Conservation (phyloP, 2,113 vertebrate genomes). For the Bambusicola thoracicus region DNA sequence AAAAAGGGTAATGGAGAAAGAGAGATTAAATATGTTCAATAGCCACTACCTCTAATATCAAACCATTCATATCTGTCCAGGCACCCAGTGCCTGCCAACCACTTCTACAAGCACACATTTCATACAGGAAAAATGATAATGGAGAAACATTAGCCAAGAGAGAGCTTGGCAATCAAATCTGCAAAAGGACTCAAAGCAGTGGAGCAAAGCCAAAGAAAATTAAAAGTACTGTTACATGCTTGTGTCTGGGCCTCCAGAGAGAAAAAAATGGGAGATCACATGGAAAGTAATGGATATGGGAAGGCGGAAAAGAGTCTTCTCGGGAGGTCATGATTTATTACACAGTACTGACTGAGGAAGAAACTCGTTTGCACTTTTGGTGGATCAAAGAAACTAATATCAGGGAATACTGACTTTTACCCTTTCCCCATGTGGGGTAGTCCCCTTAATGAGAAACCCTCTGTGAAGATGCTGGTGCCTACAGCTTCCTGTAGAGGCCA, state of each 20-base stretch:
- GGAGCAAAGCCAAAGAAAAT: not conserved
- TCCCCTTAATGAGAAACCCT: not conserved
- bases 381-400: not conserved
- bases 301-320: not conserved
- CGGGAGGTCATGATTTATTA: not conserved
- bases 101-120: not conserved
- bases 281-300: not conserved
- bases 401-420: not conserved
- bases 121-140: not conserved
- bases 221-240: not conserved
- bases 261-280: not conserved
- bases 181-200: not conserved
- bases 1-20: not conserved
- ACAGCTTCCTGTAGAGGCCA: not conserved
- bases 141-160: not conserved
- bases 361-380: not conserved
- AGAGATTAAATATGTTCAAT: not conserved
- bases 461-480: not conserved
- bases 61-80: not conserved
- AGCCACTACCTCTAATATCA: not conserved
- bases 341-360: not conserved
- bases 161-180: not conserved
- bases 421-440: not conserved
- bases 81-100: not conserved
- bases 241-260: not conserved